A percentile compares a stretch with the other conserved stretches of the same genome.
These are phyloP conservation scores for Choreutis nemorana DNA, from an alignment of 2,888 invertebrate species.

Conservation along the genomic window DNA sequence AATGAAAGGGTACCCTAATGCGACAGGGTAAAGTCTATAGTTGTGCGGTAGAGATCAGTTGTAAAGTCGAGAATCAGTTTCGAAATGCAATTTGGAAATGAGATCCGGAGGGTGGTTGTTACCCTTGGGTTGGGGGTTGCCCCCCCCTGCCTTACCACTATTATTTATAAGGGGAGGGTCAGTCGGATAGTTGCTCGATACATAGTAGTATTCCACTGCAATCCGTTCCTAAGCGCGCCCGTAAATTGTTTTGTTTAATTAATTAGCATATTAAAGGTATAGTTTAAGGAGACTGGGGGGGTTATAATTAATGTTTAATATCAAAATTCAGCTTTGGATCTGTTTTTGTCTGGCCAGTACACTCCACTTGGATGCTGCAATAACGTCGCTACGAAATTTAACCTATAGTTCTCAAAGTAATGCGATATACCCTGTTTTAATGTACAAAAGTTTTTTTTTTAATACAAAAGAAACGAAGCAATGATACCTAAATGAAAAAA, in stretches of 20 bases:
- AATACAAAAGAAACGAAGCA: no score
- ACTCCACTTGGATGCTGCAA: no score
- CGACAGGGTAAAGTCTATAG: conserved; percentile 18
- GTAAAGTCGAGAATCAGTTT: conserved; percentile 61
- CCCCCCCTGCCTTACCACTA: conserved; percentile 54
- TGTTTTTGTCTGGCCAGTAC: no score
- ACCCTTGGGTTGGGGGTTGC: conserved; percentile 49
- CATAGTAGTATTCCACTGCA: conserved; percentile 29
- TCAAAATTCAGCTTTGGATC: no score
- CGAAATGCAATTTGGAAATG: conserved; percentile 65
- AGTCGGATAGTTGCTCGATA: conserved; percentile 43
- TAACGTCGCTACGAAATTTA: no score
- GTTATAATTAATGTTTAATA: no score
- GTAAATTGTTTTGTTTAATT: conserved; percentile 46
- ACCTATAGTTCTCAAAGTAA: no score
- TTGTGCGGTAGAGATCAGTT: conserved; percentile 19
- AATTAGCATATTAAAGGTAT: conserved; percentile 39
- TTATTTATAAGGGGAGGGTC: conserved; percentile 66
- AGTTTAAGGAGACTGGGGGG: no score
- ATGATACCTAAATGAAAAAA: no score
- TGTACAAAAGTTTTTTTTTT: no score
- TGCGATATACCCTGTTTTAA: no score
- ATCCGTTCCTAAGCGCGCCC: conserved; percentile 33
- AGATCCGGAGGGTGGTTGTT: conserved; percentile 53
- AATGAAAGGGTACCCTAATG: conserved; percentile 19